A percentile compares a stretch with the other conserved stretches of the same genome.
Conservation (phyloP, 1,140 invertebrate species). For the Pantala flavescens region DNA sequence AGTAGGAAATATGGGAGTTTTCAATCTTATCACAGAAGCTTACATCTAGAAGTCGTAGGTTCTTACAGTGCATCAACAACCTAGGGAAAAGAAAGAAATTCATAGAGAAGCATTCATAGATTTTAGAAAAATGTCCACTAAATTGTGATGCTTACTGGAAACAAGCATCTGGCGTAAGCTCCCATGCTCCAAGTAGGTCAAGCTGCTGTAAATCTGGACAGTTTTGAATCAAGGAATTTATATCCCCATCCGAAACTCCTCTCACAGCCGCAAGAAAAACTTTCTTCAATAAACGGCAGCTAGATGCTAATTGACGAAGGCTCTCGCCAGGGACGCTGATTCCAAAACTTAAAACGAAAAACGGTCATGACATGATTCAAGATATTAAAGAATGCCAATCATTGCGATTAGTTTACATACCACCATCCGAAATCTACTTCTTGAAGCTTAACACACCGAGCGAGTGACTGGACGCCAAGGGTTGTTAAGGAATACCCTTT, state of each 20-base stretch:
- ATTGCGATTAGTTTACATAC: conserved; percentile 40
- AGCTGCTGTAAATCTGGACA: conserved; percentile 61
- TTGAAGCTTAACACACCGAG: conserved; percentile 55
- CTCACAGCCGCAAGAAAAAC: conserved; percentile 65
- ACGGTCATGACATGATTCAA: conserved; percentile 29
- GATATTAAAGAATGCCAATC: not conserved
- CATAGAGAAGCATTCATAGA: no score
- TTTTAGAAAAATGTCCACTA: no score
- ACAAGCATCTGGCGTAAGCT: conserved; percentile 59
- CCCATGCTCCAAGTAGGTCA: conserved; percentile 68
- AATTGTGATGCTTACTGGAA: conserved; percentile 29
- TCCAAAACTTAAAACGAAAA: conserved; percentile 33
- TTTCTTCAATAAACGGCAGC: conserved; percentile 57
- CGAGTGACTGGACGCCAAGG: conserved; percentile 53
- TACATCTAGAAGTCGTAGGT: conserved; percentile 66
- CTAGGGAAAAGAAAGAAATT: conserved; percentile 33
- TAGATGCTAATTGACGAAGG: conserved; percentile 37
- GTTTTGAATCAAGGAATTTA: conserved; percentile 53
- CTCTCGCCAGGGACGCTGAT: conserved; percentile 40
- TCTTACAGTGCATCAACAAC: conserved; percentile 48
- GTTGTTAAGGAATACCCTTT: conserved; percentile 63
- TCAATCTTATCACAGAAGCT: conserved; percentile 75
- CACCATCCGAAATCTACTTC: conserved; percentile 87
- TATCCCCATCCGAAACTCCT: conserved; percentile 62
- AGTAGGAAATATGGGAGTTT: conserved; percentile 32